Evolutionary conservation across 2,888 invertebrate genomes (phyloP).

Genomic region (Apotomis capreana): DNA sequence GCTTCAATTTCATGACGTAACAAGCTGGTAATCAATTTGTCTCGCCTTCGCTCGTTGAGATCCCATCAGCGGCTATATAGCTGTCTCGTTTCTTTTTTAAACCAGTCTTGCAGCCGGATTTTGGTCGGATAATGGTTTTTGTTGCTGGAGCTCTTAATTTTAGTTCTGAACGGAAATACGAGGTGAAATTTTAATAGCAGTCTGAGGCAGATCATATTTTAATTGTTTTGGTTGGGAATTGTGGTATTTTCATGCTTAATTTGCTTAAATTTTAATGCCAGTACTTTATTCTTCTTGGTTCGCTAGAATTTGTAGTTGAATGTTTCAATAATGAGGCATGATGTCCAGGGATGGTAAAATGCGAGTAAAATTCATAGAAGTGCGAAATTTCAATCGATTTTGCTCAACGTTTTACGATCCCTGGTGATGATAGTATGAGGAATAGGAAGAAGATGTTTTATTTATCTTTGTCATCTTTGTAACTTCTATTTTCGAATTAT

Average conservation of each 20-base stretch:
- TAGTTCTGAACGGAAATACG: slow-evolving; percentile 26
- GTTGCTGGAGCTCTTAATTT: slow-evolving; percentile 31
- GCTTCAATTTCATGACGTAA: slow-evolving; percentile 66
- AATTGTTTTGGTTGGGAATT: slow-evolving; percentile 26
- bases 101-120: slow-evolving; percentile 69
- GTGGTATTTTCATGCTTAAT: slow-evolving; percentile 24
- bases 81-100: slow-evolving; percentile 63
- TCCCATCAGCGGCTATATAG: slow-evolving; percentile 57
- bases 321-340: not conserved
- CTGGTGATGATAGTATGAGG: too few species aligned
- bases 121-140: slow-evolving; percentile 37
- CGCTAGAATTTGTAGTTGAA: not conserved
- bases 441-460: too few species aligned
- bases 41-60: slow-evolving; percentile 68
- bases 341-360: too few species aligned
- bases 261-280: slow-evolving; percentile 1
- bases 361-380: too few species aligned
- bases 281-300: not conserved
- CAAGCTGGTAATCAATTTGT: slow-evolving; percentile 70
- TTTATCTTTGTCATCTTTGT: too few species aligned
- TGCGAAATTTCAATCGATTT: too few species aligned
- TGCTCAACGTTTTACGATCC: too few species aligned
- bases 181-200: slow-evolving; percentile 35
- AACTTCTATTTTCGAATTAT: too few species aligned
- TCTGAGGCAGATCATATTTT: slow-evolving; percentile 35